phyloP scores from a whole-genome alignment of 2,113 vertebrate species.

The Mastomys natalensis region DNA sequence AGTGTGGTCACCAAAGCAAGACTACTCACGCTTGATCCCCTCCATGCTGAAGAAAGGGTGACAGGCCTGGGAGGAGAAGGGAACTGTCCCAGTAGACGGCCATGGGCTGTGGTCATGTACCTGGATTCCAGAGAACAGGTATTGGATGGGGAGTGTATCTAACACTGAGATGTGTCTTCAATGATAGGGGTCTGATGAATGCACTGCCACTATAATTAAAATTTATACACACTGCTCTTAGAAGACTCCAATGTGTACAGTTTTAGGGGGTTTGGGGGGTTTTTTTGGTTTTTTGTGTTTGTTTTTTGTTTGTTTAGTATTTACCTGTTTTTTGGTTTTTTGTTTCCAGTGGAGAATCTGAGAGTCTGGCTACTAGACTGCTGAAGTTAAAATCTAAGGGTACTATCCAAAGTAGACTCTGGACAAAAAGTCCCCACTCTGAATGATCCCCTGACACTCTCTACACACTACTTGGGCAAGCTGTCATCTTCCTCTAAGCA shows the following conservation, averaged over 20 bases:
- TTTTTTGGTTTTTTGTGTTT: too few species aligned
- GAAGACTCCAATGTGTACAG: neutral
- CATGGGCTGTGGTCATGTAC: neutral
- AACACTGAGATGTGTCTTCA: slow-evolving; percentile 55
- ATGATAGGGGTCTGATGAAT: slow-evolving; percentile 73
- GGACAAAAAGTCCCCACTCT: neutral
- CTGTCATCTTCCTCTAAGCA: neutral
- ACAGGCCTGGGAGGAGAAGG: neutral
- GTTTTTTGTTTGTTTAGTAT: neutral
- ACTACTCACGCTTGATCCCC: too few species aligned
- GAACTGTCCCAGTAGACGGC: rapidly evolving
- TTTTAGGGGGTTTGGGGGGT: neutral
- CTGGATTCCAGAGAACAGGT: neutral
- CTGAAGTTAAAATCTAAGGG: neutral
- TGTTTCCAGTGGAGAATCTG: slow-evolving; percentile 50
- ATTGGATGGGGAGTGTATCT: neutral
- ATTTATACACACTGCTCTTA: slow-evolving; percentile 55
- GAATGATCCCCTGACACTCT: neutral
- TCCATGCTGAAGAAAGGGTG: neutral
- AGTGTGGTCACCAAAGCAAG: neutral
- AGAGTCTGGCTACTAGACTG: slow-evolving; percentile 27
- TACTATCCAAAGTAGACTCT: neutral
- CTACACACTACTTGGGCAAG: neutral
- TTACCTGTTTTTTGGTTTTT: neutral
- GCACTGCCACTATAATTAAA: slow-evolving; percentile 73